These are phyloP conservation scores for Spisula subtruncata DNA, from an alignment of 2,888 invertebrate species.

Conservation along the genomic window DNA sequence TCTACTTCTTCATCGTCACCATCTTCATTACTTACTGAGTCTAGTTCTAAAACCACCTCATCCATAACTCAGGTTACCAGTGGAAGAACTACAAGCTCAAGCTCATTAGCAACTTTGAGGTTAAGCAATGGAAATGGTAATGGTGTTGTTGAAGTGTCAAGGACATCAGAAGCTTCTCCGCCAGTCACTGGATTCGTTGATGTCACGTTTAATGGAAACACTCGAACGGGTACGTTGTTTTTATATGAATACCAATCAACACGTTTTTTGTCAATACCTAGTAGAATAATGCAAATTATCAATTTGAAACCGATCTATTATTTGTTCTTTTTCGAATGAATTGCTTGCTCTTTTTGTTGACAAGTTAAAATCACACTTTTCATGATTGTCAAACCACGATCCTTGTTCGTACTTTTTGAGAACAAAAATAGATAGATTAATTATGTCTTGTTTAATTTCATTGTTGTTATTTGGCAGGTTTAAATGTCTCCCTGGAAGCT, in stretches of 20 bases:
- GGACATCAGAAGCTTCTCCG: conserved; percentile 75
- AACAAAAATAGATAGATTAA: too few species aligned
- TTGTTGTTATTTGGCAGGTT: conserved; percentile 43
- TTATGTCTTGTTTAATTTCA: too few species aligned
- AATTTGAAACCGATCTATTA: too few species aligned
- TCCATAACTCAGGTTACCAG: conserved; percentile 40
- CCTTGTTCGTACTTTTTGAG: too few species aligned
- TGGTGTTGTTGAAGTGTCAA: conserved; percentile 61
- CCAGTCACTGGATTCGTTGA: conserved; percentile 79
- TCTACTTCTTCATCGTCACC: not conserved
- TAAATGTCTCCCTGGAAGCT: conserved; percentile 60
- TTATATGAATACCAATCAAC: not conserved
- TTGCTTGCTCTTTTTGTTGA: too few species aligned
- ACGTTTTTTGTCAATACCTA: too few species aligned
- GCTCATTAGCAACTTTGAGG: conserved; percentile 47
- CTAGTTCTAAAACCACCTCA: not conserved
- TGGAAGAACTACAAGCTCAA: conserved; percentile 46
- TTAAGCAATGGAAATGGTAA: conserved; percentile 63
- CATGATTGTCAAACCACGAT: too few species aligned
- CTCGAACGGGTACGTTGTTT: conserved; percentile 19
- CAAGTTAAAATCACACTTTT: too few species aligned
- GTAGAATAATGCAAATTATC: too few species aligned
- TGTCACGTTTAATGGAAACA: conserved; percentile 70
- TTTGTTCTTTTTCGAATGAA: too few species aligned
- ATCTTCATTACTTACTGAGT: not conserved